Base-by-base conservation (phyloP, 2,797 vertebrate species). In the Typhlichthys subterraneus region DNA sequence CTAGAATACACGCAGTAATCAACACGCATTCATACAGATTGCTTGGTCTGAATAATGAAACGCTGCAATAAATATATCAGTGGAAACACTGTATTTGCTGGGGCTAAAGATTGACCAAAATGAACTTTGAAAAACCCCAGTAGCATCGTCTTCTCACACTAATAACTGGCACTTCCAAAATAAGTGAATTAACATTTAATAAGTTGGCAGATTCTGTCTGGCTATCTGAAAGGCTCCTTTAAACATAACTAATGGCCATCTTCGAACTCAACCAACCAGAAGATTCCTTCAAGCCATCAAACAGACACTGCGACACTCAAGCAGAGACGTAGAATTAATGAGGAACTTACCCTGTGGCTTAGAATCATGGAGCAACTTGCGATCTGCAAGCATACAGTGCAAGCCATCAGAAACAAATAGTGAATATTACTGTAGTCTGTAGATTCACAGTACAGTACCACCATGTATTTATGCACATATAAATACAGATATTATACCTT, bases 361-460 rank as follows among this genome's bases (percentile, higher is more conserved):
- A 75, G 94, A 94, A 86, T 98, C 96, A 88, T 97, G 95, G 77
- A 95, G 94, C 92, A 95, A 89, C 92, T 96, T 98, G 91, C 94
- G 95, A 95, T 97, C 97, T 97, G 94, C 89, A 94, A 79, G 92
- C 85, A 93, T 85, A 93, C 77, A 93, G 71, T 23, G 93, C 77
- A 89, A 29, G n/a, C 38, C 14, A 63, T 57, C 42, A 78, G 4
- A 19, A 11, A 15, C n/a, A 10, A 14, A 10, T 9, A 17, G 1
- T 15, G 15, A 17, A 15, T 7, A 3, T 23, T 52, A 38, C 33
- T 38, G 33, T 7, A 7, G 33, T 38, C 33, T 38, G 33, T 38
- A 38, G 33, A 8, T 38, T 38, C 7, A 38, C 33, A 38, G 33
- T 38, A 38, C 33, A 38, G 33, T 38, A 38, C 33, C 5, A 5